Percentiles rank a stretch among this genome's conserved stretches.
Conservation (phyloP, 2,888 invertebrate species). For the Notodonta dromedarius region DNA sequence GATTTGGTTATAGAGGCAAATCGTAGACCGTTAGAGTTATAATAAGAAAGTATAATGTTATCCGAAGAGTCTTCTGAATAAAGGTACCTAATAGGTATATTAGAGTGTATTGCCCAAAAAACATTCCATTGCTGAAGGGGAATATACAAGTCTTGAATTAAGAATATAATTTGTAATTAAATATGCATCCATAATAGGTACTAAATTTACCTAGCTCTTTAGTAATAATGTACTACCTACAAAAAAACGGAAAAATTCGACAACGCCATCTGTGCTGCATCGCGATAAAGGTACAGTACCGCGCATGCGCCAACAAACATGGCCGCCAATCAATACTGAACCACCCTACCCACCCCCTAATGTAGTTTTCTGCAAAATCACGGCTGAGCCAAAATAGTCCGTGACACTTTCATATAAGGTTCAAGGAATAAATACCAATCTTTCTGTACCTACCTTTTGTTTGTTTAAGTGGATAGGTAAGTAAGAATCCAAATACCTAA, state of each 20-base stretch:
- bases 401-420: slow-evolving; percentile 40
- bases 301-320: slow-evolving; percentile 76
- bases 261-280: slow-evolving; percentile 70
- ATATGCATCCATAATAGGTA: no score
- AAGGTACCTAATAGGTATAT: no score
- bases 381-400: slow-evolving; percentile 43
- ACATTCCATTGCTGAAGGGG: no score
- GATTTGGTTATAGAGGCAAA: no score
- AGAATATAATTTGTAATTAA: no score
- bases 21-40: no score
- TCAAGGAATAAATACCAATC: slow-evolving; percentile 48
- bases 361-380: slow-evolving; percentile 35
- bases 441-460: slow-evolving; percentile 69
- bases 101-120: no score
- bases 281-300: slow-evolving; percentile 38
- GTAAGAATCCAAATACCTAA: slow-evolving; percentile 30
- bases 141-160: no score
- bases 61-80: no score
- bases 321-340: slow-evolving; percentile 77
- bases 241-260: slow-evolving; percentile 19
- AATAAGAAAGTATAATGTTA: no score
- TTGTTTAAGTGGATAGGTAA: slow-evolving; percentile 48
- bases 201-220: no score
- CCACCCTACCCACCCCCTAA: slow-evolving; percentile 69
- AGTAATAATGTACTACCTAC: neutral